Percentiles rank a stretch among this genome's conserved stretches.
phyloP scores from a whole-genome alignment of 2,113 vertebrate species.

The Opisthocomus hoazin region DNA sequence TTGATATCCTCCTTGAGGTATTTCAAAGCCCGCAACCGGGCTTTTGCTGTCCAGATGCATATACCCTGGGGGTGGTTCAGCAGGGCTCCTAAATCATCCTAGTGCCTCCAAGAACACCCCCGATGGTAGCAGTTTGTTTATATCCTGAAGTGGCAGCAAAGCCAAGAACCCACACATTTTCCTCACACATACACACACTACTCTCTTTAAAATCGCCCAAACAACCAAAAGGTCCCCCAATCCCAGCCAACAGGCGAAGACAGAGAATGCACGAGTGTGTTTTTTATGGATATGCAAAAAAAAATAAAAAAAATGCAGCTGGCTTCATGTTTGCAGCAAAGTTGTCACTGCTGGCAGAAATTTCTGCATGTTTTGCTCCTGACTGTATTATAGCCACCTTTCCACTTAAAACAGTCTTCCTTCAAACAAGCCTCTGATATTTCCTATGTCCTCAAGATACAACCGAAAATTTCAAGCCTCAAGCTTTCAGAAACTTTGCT shows the following conservation, averaged over 20 bases:
- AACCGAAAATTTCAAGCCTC: neutral
- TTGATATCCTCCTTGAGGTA: neutral
- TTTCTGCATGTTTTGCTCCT: neutral
- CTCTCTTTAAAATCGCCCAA: neutral
- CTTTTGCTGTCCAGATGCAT: neutral
- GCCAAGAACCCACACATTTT: neutral
- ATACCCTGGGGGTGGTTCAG: neutral
- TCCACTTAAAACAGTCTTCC: neutral
- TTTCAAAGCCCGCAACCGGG: neutral
- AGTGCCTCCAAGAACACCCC: neutral
- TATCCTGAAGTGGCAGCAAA: neutral
- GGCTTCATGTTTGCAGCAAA: neutral
- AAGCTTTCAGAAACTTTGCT: neutral
- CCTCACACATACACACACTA: rapidly evolving
- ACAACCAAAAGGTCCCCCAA: neutral
- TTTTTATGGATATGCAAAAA: neutral
- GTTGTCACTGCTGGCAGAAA: neutral
- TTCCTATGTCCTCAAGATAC: neutral
- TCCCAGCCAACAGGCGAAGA: neutral
- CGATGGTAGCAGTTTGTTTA: neutral
- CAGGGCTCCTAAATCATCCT: neutral
- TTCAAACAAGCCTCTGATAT: neutral
- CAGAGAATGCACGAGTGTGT: neutral
- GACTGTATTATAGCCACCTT: neutral
- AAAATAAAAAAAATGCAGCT: neutral